phyloP scores from a whole-genome alignment of 2,888 invertebrate species.

The Drosophila birchii region DNA sequence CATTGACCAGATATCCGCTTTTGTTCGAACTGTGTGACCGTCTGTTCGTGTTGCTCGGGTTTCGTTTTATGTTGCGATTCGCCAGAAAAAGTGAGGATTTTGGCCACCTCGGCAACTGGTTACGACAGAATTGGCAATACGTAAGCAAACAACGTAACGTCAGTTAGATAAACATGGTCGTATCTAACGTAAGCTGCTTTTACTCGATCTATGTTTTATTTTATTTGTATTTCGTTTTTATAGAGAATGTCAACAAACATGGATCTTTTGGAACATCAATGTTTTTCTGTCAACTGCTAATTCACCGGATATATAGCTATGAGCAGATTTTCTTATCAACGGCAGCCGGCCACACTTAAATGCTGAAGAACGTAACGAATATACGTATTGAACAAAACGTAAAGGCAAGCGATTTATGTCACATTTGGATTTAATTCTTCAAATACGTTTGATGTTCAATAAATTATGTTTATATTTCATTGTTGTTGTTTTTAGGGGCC shows the following conservation, averaged over 20 bases:
- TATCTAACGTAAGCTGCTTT: background rate
- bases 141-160: background rate
- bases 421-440: too few relatives aligned
- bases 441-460: background rate
- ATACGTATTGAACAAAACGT: background rate
- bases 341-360: background rate
- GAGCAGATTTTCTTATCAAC: background rate
- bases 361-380: background rate
- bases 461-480: too few relatives aligned
- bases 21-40: background rate
- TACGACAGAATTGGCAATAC: background rate
- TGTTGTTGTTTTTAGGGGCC: background rate
- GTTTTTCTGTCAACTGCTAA: background rate
- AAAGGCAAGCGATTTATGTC: background rate
- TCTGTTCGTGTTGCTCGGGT: too few relatives aligned
- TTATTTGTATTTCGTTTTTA: background rate
- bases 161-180: background rate
- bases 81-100: background rate
- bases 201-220: background rate
- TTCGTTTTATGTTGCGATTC: too few relatives aligned
- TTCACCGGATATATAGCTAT: too few relatives aligned
- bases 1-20: slow-evolving; percentile 6
- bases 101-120: background rate
- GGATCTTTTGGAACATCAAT: background rate
- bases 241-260: background rate